Base-by-base conservation (phyloP, 2,113 vertebrate genomes). In the Emydura subglobosa region DNA sequence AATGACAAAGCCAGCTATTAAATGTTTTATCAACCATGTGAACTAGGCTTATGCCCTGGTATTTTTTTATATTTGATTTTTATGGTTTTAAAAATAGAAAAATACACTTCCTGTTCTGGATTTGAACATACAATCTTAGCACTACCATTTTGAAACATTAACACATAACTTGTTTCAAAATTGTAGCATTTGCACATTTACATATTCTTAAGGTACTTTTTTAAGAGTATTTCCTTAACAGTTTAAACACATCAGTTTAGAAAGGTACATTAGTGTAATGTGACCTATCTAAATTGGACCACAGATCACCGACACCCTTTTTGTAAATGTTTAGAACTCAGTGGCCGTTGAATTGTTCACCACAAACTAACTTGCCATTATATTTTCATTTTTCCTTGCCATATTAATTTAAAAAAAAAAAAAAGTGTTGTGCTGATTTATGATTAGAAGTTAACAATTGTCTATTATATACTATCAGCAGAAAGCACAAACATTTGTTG, bases 1-100 rank as follows among this genome's bases (percentile, higher is more conserved):
- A 95, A 92, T 89, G 76, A 85, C 85, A 92, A 96, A 97, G 85
- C 25, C 81, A 91, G 86, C 68, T 88, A 94, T 97, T 97, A 96
- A 91, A 94, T 47, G 86, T 79, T 94, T 86, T 90, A 1, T 85
- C 81, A 95, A 86, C 87, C 83, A 81, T 94, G 17, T 81, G 85
- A 96, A 87, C 39, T 86, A 96, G 95, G 96, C 94, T 68, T 95
- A 93, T 96, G 95, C 95, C 95, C 94, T 95, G 79, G 57, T 93
- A 49, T 85, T 79, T 94, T 93, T 94, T 94, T 81, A 51, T 95
- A 82, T 65, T 91, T 89, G 83, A 95, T 95, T 93, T 89, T 96
- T 95, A 93, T 0, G 21, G 95, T 25, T 95, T 95, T 88, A 82
- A 83, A 86, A 94, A 95, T 68, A 89, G 90, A 95, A 96, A 96